Conservation (phyloP, 1,140 invertebrate genomes). For the Vanessa tameamea region DNA sequence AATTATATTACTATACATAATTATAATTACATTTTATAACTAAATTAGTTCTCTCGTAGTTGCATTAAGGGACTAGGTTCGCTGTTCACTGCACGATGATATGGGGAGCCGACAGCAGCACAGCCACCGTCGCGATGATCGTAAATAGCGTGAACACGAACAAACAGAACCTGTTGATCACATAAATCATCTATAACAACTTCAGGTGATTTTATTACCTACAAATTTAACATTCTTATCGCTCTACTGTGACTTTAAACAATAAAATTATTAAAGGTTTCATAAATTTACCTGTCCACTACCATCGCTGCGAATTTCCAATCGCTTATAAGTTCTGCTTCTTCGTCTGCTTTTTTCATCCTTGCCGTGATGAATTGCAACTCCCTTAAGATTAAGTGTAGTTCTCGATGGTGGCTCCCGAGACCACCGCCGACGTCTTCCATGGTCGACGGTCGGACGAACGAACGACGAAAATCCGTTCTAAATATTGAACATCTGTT, state of each 20-base stretch:
- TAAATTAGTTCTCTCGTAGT: constrained; percentile 73
- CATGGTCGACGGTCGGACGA: constrained; percentile 83
- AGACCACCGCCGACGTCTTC: constrained; percentile 82
- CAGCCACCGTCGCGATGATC: constrained; percentile 95
- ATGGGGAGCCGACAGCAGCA: constrained; percentile 96
- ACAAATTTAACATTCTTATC: neutral
- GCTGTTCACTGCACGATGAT: constrained; percentile 93
- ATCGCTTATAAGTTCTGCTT: constrained; percentile 95
- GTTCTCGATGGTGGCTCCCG: constrained; percentile 83
- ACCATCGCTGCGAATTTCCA: constrained; percentile 99
- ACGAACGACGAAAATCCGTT: constrained; percentile 79
- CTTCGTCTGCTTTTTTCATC: constrained; percentile 94
- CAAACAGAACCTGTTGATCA: constrained; percentile 90
- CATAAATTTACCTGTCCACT: constrained; percentile 88
- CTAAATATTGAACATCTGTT: constrained; percentile 76
- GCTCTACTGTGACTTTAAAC: neutral
- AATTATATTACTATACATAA: constrained; percentile 51
- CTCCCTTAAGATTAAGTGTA: constrained; percentile 93
- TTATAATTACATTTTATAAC: constrained; percentile 57
- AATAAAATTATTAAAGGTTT: neutral
- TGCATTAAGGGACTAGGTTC: constrained; percentile 37
- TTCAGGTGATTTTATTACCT: neutral
- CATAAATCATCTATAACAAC: neutral
- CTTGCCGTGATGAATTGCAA: constrained; percentile 95
- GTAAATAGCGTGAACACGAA: constrained; percentile 98